phyloP scores from a whole-genome alignment of 2,888 invertebrate species.

The Laothoe populi region DNA sequence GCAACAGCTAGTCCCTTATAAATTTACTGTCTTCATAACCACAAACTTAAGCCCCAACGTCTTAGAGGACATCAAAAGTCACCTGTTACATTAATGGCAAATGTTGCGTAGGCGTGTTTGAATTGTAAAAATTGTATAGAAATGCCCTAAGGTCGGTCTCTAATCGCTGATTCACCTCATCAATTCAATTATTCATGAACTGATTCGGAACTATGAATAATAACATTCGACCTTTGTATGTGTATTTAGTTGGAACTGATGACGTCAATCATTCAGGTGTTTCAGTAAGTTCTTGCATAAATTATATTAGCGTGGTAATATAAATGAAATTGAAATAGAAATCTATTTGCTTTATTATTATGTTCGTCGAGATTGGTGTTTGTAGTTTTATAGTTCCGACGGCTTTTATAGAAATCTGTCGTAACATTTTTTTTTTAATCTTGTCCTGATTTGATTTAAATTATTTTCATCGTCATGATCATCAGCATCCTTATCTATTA shows the following conservation, averaged over 20 bases:
- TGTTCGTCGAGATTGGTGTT: too few relatives aligned
- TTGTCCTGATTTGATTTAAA: too few relatives aligned
- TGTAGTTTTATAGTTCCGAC: too few relatives aligned
- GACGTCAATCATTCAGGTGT: slow-evolving; percentile 36
- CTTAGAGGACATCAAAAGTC: neutral
- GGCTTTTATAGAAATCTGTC: too few relatives aligned
- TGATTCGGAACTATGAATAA: slow-evolving; percentile 57
- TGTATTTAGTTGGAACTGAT: slow-evolving; percentile 41
- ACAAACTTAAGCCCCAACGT: too few relatives aligned
- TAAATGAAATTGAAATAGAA: neutral
- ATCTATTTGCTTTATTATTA: too few relatives aligned
- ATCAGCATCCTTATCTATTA: neutral
- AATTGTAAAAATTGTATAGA: slow-evolving; percentile 42
- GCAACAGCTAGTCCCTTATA: too few relatives aligned
- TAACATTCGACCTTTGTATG: slow-evolving; percentile 55
- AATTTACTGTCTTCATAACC: too few relatives aligned
- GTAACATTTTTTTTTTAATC: too few relatives aligned
- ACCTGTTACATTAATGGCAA: slow-evolving; percentile 41
- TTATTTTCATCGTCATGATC: neutral
- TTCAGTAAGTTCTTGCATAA: slow-evolving; percentile 7
- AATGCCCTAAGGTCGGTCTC: slow-evolving; percentile 53
- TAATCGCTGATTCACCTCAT: slow-evolving; percentile 59
- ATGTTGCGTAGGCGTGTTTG: slow-evolving; percentile 42
- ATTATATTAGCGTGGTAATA: neutral
- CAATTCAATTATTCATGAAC: slow-evolving; percentile 42